phyloP scores from a whole-genome alignment of 2,888 invertebrate genomes.

The Meandrusa payeni region DNA sequence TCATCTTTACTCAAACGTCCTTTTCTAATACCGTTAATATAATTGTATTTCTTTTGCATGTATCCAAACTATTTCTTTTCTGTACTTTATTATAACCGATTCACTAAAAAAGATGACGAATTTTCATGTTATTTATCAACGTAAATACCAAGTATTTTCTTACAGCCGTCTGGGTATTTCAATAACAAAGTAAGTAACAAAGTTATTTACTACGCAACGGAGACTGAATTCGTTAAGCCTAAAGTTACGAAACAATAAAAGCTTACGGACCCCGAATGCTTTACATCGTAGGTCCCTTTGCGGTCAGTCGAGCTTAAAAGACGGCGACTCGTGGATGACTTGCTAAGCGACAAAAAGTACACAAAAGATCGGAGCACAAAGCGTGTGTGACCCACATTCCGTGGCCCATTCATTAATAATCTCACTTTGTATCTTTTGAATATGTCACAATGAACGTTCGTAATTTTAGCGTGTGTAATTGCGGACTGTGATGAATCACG shows the following conservation, averaged over 20 bases:
- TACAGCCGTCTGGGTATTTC: no score
- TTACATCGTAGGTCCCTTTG: conserved; percentile 39
- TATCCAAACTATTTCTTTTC: no score
- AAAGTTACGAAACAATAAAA: conserved; percentile 31
- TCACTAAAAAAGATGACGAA: no score
- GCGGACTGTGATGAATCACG: no score
- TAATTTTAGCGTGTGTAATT: conserved; percentile 7
- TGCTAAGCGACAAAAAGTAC: conserved; percentile 48
- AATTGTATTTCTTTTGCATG: no score
- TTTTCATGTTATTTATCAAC: no score
- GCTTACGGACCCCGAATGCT: conserved; percentile 34
- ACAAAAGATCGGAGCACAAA: conserved; percentile 61
- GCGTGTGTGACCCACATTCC: conserved; percentile 60
- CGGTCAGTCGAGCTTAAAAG: conserved; percentile 48
- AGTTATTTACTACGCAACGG: conserved; percentile 16
- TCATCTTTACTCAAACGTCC: no score
- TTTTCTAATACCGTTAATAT: no score
- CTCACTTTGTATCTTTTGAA: conserved; percentile 55
- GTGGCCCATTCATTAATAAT: conserved; percentile 49
- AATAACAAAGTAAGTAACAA: no score
- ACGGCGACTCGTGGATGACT: conserved; percentile 33
- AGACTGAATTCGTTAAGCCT: conserved; percentile 16
- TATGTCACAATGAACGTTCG: conserved; percentile 32
- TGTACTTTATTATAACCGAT: no score
- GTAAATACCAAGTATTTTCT: no score